Evolutionary conservation across 1,140 invertebrate species (phyloP), one percentile per base, ranked within the genome.

Genomic region (Samia ricini): DNA sequence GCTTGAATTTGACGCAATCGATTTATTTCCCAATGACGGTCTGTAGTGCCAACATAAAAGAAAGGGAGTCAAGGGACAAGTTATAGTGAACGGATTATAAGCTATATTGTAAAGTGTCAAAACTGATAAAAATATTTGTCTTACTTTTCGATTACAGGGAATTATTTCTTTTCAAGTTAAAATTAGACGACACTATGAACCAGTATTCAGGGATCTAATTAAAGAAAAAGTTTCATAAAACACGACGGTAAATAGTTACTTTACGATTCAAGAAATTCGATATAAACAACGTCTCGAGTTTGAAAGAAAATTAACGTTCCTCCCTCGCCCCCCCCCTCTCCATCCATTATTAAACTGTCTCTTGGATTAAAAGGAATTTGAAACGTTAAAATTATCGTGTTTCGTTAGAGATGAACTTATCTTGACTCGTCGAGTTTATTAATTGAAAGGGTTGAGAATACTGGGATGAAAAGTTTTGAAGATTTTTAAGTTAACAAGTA

Each of bases 401-500:
- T 51, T 21, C 19, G n/a, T 51, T 51, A 8, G 19, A 51, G 19
- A 51, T 51, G 21, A 51, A 51, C 50, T 21, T 22, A 21, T 51
- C 21, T 51, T 51, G 50, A 51, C 50, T 51, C 19, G 19, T 21
- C 50, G 5, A 51, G 33, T 42, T n/a, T 42, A 42, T 42, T 42
- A 42, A 42, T 42, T 42, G 4, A 42, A 42, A 42, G 33, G 33
- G 33, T 26, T 26, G n/a, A n/a, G n/a, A n/a, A n/a, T n/a, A n/a
- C n/a, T 29, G 6, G 6, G 26, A 20, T 15, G n/a, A 50, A 15
- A 50, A 6, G 10, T 5, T 29, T 29, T 29, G 26, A 29, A 29
- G 26, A 5, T 29, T 29, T 10, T 1, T 29, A 29, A 5, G 26
- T 29, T 10, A 29, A n/a, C 10, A 1, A 29, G 26, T 29, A 29